Conservation (phyloP, 2,888 invertebrate genomes). For the Netelia virgata region DNA sequence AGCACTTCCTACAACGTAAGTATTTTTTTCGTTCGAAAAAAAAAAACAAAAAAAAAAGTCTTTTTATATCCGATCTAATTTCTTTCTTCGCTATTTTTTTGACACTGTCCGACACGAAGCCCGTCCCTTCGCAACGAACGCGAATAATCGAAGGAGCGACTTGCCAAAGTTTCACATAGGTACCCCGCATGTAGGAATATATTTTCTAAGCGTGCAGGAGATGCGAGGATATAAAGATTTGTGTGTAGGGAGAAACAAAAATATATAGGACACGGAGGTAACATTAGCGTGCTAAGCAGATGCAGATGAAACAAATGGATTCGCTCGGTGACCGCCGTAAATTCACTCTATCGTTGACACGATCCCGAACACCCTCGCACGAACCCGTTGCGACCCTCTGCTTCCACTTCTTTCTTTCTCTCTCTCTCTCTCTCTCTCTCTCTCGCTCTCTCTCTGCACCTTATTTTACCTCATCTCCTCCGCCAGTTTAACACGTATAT, state of each 20-base stretch:
- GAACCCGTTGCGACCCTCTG: slow-evolving; percentile 76
- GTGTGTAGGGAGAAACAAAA: background rate
- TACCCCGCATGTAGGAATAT: background rate
- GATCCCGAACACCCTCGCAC: slow-evolving; percentile 82
- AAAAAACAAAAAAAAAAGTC: background rate
- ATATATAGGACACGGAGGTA: slow-evolving; percentile 66
- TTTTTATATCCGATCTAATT: background rate
- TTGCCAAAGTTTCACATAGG: too few species aligned
- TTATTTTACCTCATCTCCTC: slow-evolving; percentile 59
- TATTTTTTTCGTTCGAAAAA: slow-evolving; percentile 24
- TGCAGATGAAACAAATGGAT: slow-evolving; percentile 84
- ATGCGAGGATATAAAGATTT: slow-evolving; percentile 8
- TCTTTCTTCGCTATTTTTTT: background rate
- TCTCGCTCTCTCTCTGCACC: slow-evolving; percentile 7
- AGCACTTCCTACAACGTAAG: slow-evolving; percentile 58
- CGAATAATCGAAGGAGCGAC: too few species aligned
- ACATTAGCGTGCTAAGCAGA: slow-evolving; percentile 83
- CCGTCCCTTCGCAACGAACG: too few species aligned
- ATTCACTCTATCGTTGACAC: slow-evolving; percentile 82
- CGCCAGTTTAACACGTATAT: slow-evolving; percentile 7
- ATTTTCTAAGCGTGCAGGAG: slow-evolving; percentile 40
- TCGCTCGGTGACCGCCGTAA: slow-evolving; percentile 83
- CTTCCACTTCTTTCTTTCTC: slow-evolving; percentile 62
- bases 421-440: slow-evolving; percentile 32
- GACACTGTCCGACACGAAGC: background rate